Conservation (phyloP, 2,113 vertebrate genomes). For the Verasper variegatus region DNA sequence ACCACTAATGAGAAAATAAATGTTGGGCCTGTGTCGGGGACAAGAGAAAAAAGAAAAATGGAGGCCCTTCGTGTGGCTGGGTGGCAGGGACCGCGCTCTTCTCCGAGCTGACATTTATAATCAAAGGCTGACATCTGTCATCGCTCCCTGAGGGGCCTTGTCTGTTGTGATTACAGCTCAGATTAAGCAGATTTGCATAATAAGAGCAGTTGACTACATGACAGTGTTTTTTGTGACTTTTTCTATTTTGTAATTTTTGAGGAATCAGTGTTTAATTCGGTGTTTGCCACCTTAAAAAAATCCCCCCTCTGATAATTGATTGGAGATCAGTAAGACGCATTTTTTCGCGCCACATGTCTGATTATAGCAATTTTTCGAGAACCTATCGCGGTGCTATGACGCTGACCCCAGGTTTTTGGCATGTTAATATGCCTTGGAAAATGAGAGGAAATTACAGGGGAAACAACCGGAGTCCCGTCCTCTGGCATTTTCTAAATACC, state of each 20-base stretch:
- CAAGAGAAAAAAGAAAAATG: conserved; percentile 44
- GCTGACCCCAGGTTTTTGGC: conserved; percentile 11
- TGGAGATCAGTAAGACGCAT: background rate
- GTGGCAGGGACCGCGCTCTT: conserved; percentile 48
- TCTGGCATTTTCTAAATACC: conserved; percentile 71
- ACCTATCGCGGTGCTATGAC: background rate
- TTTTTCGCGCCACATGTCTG: background rate
- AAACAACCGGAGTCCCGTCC: conserved; percentile 16
- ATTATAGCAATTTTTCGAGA: conserved; percentile 12
- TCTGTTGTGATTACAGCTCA: conserved; percentile 78
- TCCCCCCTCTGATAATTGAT: background rate
- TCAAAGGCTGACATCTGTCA: conserved; percentile 82
- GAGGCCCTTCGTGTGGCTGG: conserved; percentile 42
- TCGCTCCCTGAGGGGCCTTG: conserved; percentile 73
- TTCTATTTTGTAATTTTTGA: too few species aligned
- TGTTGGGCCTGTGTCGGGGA: conserved; percentile 48
- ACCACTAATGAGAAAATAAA: conserved; percentile 73
- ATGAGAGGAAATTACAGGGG: conserved; percentile 44
- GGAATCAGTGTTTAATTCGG: background rate
- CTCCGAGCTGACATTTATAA: conserved; percentile 77
- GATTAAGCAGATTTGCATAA: conserved; percentile 74
- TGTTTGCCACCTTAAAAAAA: background rate
- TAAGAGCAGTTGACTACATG: conserved; percentile 38
- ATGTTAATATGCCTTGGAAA: conserved; percentile 19
- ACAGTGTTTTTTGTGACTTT: background rate